Base-by-base conservation (phyloP, 2,797 vertebrate species). In the Alcedo quadribrachys region DNA sequence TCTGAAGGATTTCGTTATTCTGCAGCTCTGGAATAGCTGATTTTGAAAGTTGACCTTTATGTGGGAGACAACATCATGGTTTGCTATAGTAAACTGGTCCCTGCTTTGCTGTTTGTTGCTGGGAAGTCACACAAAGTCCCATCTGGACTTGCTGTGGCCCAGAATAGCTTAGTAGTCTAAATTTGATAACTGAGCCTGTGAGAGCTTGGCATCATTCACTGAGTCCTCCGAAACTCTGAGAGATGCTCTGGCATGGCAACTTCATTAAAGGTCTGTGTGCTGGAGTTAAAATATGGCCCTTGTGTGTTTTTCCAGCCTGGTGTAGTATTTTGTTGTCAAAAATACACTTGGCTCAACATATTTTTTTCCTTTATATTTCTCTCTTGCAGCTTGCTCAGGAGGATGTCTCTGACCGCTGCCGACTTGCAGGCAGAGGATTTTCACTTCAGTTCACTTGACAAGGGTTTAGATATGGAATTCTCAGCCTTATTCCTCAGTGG, bases 271-370 rank as follows among this genome's bases (percentile, higher is more conserved):
- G 0, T 24, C 54, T 25, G 9, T 22, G 17, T 73, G 28, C 61
- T 55, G 46, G 65, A 46, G 48, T 54, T 87, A 32, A 48, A 68
- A 63, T 32, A 25, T 1, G 18, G 37, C 35, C 20, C 28, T 85
- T 3, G 0, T 1, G 0, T 0, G 1, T 55, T 78, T 70, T 32
- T 21, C 14, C 22, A 16, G 27, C 45, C 19, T 63, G 16, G 3
- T 70, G 19, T 45, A 45, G 28, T 83, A 48, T 43, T 53, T 77
- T 0, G 1, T 27, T 17, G 28, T 71, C n/a, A 61, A 30, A 65
- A 66, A 61, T 53, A 53, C 10, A 18, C 51, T 54, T n/a, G 51
- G 18, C 30, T 54, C 51, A 20, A 54, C 17, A n/a, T n/a, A 19
- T 54, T 54, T 54, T 48, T 54, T 54, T 66, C 19, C 13, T 24